Evolutionary conservation across 2,113 vertebrate species (phyloP), one percentile per base, ranked within the genome.

Genomic region (Sclerurus mexicanus): DNA sequence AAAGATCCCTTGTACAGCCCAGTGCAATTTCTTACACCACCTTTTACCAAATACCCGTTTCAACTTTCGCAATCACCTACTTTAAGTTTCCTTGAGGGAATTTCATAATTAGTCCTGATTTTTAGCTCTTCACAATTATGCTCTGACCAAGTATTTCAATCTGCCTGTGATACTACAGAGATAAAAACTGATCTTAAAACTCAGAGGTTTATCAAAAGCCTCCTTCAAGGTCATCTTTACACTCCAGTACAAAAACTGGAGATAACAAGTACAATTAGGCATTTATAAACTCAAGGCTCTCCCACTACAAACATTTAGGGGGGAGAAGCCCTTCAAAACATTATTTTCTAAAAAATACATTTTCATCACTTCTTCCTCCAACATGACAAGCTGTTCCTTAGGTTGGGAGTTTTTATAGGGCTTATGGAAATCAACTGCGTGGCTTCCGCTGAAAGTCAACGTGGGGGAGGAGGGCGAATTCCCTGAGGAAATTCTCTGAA

Each of bases 181-280:
- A 91, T 58, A 84, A 92, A 96, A 89, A 90, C 78, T 87, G 64
- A 47, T 30, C 82, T 71, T 22, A 91, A 84, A 95, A 87, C 78
- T 74, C 55, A n/a, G 17, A 86, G 59, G 46, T 89, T 90, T 89
- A 73, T 83, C 85, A 91, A 53, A 89, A 79, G 71, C 59, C 27
- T 90, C 59, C 50, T 83, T 73, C 89, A 96, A 96, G 91, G 85
- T 85, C 91, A 86, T 59, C 60, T 74, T 81, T n/a, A 68, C 63
- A 85, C 49, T 77, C 71, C 69, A 50, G 47, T 33, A 63, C 7
- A 3, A 88, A 88, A 90, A 3, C 33, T 24, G 42, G 50, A 74
- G 23, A 46, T 73, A 85, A 72, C 59, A 87, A 74, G 79, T 37
- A 68, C 49, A 85, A 91, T 85, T 66, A 93, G 47, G 39, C 63